Evolutionary conservation across 2,113 vertebrate genomes (phyloP).

Genomic region (Oriolus oriolus): DNA sequence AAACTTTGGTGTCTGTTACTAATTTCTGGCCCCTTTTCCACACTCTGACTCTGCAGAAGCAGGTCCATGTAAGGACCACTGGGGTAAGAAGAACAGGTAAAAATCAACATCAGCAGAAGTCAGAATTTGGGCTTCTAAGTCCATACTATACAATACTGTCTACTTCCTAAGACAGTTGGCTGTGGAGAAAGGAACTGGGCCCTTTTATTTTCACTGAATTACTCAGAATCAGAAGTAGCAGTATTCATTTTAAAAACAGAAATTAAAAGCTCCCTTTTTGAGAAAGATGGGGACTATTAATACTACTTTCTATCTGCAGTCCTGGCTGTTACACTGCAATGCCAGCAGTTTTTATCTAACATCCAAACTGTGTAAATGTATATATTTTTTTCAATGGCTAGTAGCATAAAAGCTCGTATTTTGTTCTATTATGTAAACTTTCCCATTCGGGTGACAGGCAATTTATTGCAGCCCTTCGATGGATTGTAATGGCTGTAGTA

Average conservation of each 20-base stretch:
- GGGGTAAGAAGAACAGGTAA: accelerated
- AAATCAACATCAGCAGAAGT: not conserved
- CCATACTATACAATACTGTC: not conserved
- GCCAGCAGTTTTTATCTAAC: not conserved
- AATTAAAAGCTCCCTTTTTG: not conserved
- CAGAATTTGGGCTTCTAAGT: not conserved
- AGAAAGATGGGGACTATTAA: not conserved
- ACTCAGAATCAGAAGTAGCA: not conserved
- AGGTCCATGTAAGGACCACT: not conserved
- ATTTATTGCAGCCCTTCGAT: constrained; percentile 32
- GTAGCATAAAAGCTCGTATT: constrained; percentile 8
- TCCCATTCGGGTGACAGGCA: not conserved
- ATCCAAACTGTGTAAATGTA: not conserved
- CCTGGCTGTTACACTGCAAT: not conserved
- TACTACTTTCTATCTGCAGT: not conserved
- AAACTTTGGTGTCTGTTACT: not conserved
- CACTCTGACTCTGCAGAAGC: not conserved
- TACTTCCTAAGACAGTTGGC: not conserved
- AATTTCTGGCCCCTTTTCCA: not conserved
- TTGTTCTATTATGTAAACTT: constrained; percentile 46
- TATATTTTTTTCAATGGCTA: not conserved
- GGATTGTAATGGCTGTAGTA: constrained; percentile 2
- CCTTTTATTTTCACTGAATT: not conserved
- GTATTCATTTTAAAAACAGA: not conserved
- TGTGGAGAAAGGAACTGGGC: not conserved